Base-by-base conservation (phyloP, 2,888 invertebrate genomes). In the Mylabris sibirica region DNA sequence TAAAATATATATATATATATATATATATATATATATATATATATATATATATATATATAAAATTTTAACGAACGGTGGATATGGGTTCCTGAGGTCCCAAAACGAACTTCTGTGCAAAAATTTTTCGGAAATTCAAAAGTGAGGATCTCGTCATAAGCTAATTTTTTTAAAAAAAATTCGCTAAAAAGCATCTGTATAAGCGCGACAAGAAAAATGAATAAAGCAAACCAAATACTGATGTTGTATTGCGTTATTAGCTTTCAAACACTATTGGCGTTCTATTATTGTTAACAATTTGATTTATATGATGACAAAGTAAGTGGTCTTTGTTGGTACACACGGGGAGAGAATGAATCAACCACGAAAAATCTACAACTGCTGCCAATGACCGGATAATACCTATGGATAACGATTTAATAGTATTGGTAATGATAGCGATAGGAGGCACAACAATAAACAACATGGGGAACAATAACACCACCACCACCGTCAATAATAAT, bases 381-480 rank as follows among this genome's bases (percentile, higher is more conserved):
- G 41, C n/a, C n/a, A 44, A 44, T n/a, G n/a, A 17, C 41, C 41
- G 41, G 41, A 44, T 44, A 44, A 44, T 44, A 44, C 41, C n/a
- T n/a, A n/a, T n/a, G n/a, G 12, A 17, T n/a, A 44, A 44, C 41
- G 41, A 5, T 17, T 44, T n/a, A 17, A n/a, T 44, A 6, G 41
- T 44, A 5, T 41, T n/a, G 41, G 6, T 44, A 6, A 8, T 17
- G 17, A 6, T 44, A 44, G 17, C n/a, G 4, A 6, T 44, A 3
- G 41, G 4, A 41, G 41, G n/a, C 41, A 44, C 17, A 17, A 44
- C 41, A 44, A 44, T 44, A 44, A 44, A 44, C 41, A 44, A 44
- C 41, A 44, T n/a, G n/a, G n/a, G n/a, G n/a, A 44, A 44, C 41
- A 41, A 41, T 12, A 41, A 41, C 41, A 41, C n/a, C n/a, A n/a